Conservation (phyloP, 53 echinoderm and acorn worm species). For the Luidia sarsii region DNA sequence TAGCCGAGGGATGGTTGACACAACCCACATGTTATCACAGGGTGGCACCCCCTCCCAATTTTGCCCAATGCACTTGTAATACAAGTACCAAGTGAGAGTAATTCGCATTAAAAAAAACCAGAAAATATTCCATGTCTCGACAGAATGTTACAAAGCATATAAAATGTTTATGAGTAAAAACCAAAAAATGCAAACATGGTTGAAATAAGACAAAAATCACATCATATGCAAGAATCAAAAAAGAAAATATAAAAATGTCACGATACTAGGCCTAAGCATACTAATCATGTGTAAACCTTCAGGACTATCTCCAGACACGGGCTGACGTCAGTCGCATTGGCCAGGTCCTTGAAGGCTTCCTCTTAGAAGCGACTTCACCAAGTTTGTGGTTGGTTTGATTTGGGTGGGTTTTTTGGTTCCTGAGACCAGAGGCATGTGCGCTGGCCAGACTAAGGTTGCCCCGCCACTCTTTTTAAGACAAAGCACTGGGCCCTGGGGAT, state of each 20-base stretch:
- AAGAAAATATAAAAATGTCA: too few species aligned
- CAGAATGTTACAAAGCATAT: background rate
- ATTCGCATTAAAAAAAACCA: background rate
- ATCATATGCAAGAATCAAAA: background rate
- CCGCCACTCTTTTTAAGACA: too few species aligned
- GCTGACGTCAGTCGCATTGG: slow-evolving; percentile 15
- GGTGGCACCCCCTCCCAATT: too few species aligned
- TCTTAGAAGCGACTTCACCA: slow-evolving; percentile 31
- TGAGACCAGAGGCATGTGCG: too few species aligned
- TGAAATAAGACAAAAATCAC: background rate
- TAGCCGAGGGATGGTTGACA: too few species aligned
- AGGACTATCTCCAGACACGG: slow-evolving; percentile 9
- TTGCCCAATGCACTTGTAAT: too few species aligned
- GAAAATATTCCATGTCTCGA: too few species aligned
- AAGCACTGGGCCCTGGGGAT: too few species aligned
- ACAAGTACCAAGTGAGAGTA: slow-evolving; percentile 32
- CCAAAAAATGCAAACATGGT: background rate
- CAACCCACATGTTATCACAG: too few species aligned
- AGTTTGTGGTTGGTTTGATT: too few species aligned
- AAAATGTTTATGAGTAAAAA: background rate
- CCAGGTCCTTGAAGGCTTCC: slow-evolving; percentile 6
- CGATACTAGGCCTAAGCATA: slow-evolving; percentile 41
- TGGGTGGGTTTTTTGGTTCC: too few species aligned
- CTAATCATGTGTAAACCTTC: slow-evolving; percentile 39
- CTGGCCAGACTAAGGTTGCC: too few species aligned